These are phyloP conservation scores for Eugnorisma glareosa DNA, from an alignment of 2,888 invertebrate genomes.

Conservation along the genomic window DNA sequence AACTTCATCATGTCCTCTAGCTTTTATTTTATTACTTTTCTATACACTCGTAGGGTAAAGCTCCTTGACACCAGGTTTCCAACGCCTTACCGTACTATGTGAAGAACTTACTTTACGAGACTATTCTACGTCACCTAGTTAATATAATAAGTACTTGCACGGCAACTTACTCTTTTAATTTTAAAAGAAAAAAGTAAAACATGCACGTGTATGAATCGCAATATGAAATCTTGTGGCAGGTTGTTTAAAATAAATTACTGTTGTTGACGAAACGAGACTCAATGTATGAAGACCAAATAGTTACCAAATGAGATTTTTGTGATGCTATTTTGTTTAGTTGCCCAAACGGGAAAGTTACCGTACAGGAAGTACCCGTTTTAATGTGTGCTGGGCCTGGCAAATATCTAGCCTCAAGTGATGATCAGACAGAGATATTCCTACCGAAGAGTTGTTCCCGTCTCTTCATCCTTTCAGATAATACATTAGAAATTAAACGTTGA, in stretches of 20 bases:
- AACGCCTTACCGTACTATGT: not conserved
- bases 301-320: no score
- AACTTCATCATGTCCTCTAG: not conserved
- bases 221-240: not conserved
- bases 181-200: no score
- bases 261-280: no score
- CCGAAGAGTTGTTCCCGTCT: not conserved
- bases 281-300: no score
- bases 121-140: not conserved
- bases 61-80: constrained; percentile 2
- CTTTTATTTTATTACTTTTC: constrained; percentile 22
- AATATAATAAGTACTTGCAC: not conserved
- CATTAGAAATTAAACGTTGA: not conserved
- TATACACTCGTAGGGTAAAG: not conserved
- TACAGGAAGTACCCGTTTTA: no score
- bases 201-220: not conserved
- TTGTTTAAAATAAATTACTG: no score
- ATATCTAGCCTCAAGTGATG: not conserved
- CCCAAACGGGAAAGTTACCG: no score
- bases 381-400: not conserved
- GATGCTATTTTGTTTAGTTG: no score
- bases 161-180: not conserved
- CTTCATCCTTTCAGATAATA: not conserved
- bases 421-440: not conserved
- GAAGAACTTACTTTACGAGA: constrained; percentile 13